Evolutionary conservation across 2,797 vertebrate species (phyloP).

Genomic region (Sparidentex hasta): DNA sequence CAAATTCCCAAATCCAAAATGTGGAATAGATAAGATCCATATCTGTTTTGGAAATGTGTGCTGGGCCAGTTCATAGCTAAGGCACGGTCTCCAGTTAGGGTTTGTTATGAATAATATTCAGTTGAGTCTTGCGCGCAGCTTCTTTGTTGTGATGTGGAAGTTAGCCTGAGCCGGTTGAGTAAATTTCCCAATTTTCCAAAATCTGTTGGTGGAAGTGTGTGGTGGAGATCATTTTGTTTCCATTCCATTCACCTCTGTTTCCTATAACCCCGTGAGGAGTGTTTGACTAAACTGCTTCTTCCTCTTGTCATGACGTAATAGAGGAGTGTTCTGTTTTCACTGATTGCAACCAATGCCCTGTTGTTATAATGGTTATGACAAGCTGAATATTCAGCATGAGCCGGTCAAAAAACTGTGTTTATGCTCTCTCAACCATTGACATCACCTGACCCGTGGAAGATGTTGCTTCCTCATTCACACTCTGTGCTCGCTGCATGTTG

Average conservation of each 20-base stretch:
- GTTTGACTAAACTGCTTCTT: slow-evolving; percentile 63
- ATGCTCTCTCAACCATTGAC: slow-evolving; percentile 26
- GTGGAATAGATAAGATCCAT: slow-evolving; percentile 70
- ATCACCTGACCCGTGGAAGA: slow-evolving; percentile 44
- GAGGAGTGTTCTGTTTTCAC: slow-evolving; percentile 54
- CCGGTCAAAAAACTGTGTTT: slow-evolving; percentile 29
- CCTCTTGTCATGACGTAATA: slow-evolving; percentile 74
- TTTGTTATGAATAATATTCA: slow-evolving; percentile 76
- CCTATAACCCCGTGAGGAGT: slow-evolving; percentile 56
- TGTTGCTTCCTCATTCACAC: slow-evolving; percentile 48
- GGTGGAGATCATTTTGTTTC: slow-evolving; percentile 55
- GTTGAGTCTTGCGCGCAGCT: slow-evolving; percentile 48
- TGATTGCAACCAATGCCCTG: slow-evolving; percentile 38
- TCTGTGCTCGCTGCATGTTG: slow-evolving; percentile 43
- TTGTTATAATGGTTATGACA: slow-evolving; percentile 61
- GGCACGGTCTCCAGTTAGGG: slow-evolving; percentile 58
- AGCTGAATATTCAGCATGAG: background rate
- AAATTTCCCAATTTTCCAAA: slow-evolving; percentile 67
- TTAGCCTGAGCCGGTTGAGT: slow-evolving; percentile 56
- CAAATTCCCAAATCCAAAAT: slow-evolving; percentile 52
- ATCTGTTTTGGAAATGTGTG: slow-evolving; percentile 78
- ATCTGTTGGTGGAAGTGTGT: slow-evolving; percentile 58
- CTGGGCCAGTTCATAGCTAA: slow-evolving; percentile 33
- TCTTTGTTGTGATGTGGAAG: slow-evolving; percentile 76
- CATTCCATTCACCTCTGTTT: slow-evolving; percentile 67